Percentiles rank a stretch among this genome's conserved stretches.
phyloP scores from a whole-genome alignment of 2,113 vertebrate genomes.

The Mionectes macconnelli region DNA sequence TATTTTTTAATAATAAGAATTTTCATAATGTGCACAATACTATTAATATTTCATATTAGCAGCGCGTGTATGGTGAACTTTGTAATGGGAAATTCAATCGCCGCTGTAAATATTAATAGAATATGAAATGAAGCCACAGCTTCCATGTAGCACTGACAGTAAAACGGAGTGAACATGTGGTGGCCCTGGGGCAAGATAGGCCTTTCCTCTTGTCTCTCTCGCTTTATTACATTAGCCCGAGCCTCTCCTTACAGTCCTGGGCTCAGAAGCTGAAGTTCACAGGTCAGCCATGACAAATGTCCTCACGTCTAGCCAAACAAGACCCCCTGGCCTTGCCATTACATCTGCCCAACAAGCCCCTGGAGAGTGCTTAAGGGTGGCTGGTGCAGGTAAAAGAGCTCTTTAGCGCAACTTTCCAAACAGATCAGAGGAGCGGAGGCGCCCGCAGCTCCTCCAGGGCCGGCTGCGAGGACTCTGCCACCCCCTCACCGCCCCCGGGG shows the following conservation, averaged over 20 bases:
- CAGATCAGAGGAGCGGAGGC: background rate
- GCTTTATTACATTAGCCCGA: conserved; percentile 78
- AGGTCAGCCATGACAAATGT: conserved; percentile 83
- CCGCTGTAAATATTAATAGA: conserved; percentile 85
- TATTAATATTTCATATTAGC: conserved; percentile 81
- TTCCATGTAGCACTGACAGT: conserved; percentile 73
- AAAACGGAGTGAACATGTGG: conserved; percentile 74
- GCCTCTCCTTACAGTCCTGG: conserved; percentile 68
- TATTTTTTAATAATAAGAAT: conserved; percentile 42
- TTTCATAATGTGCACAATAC: conserved; percentile 69
- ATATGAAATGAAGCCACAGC: conserved; percentile 79
- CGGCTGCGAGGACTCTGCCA: background rate
- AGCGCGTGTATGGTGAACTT: conserved; percentile 71
- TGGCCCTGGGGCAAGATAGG: conserved; percentile 77
- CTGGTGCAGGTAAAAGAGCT: conserved; percentile 72
- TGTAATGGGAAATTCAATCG: conserved; percentile 78
- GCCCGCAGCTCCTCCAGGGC: background rate
- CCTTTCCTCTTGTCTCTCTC: conserved; percentile 74
- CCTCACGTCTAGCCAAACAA: conserved; percentile 77
- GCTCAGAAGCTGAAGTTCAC: conserved; percentile 75
- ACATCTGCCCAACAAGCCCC: conserved; percentile 75
- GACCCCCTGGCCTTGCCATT: conserved; percentile 73
- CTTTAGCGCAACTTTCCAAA: conserved; percentile 51
- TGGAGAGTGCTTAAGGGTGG: conserved; percentile 73
- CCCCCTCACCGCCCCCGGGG: too few relatives aligned